Conservation (phyloP, 1,140 invertebrate species). For the Argopecten irradians region DNA sequence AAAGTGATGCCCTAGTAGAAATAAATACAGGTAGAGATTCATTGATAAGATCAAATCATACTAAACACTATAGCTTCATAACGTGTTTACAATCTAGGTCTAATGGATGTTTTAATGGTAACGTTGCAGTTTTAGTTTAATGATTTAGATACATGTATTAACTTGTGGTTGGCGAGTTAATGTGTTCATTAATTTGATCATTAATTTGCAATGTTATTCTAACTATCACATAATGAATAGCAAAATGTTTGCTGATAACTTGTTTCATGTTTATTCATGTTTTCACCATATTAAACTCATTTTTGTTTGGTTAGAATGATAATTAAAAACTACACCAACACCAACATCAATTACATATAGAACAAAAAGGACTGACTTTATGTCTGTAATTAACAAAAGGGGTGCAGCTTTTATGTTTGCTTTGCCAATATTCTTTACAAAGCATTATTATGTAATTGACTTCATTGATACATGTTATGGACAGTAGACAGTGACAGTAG, state of each 20-base stretch:
- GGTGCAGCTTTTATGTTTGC: too few species aligned
- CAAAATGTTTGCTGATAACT: neutral
- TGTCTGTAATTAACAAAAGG: too few species aligned
- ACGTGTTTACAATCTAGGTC: neutral
- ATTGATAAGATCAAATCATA: neutral
- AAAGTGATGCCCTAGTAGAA: neutral
- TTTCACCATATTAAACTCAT: neutral
- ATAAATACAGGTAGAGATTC: neutral
- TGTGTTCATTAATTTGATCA: neutral
- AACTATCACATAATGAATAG: neutral
- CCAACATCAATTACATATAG: too few species aligned
- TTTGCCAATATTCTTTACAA: too few species aligned
- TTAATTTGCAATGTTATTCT: neutral
- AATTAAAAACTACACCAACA: neutral
- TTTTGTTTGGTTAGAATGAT: neutral
- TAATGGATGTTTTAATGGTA: neutral
- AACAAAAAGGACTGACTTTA: too few species aligned
- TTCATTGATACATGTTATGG: too few species aligned
- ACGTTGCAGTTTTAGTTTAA: neutral
- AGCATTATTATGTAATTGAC: too few species aligned
- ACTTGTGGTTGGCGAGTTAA: neutral
- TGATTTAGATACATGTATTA: neutral
- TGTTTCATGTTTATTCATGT: neutral
- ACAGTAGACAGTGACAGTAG: too few species aligned
- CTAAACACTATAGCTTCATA: neutral